Base-by-base conservation (phyloP, 2,113 vertebrate species). In the Albula glossodonta region DNA sequence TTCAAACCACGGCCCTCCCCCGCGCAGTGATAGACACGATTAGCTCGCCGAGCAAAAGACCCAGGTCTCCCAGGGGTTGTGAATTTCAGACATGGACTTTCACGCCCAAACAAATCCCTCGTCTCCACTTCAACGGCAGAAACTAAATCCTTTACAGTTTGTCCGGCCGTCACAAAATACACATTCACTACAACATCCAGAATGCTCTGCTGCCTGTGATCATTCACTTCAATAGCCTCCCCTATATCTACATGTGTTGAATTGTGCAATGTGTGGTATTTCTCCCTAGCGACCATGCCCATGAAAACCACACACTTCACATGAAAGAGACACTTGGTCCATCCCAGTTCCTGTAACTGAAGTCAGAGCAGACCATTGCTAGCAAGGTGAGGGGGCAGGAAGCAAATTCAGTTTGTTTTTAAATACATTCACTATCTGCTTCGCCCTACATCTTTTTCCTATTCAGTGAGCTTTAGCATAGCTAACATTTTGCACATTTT, bases 111-210 rank as follows among this genome's bases (percentile, higher is more conserved):
- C 31, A 41, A 41, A 1, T 41, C 31, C 31, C 31, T 41, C 31
- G 31, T 41, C 31, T 41, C 31, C 31, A 41, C 31, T 41, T 41
- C 31, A 41, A 41, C 31, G 31, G 0, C 31, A 41, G 31, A 41
- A 41, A 41, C 31, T 41, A 41, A 84, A 86, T 84, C 52, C 57
- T 88, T 52, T 87, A 82, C 63, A 88, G 83, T 86, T 63, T 82
- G 19, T 49, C 60, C 63, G 41, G 82, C 79, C 85, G 83, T 83
- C 19, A 56, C 12, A 22, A 83, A 85, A 77, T 78, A 77, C 41
- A 48, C 41, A 11, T 70, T 70, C n/a, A n/a, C 63, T 70, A 5
- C n/a, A n/a, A 70, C 63, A n/a, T 70, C 22, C 63, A 4, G 56
- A 15, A 49, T 7, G 83, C 53, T 19, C 51, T 51, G n/a, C 31